Evolutionary conservation across 2,113 vertebrate genomes (phyloP).

Genomic region (Aspiorhynchus laticeps): DNA sequence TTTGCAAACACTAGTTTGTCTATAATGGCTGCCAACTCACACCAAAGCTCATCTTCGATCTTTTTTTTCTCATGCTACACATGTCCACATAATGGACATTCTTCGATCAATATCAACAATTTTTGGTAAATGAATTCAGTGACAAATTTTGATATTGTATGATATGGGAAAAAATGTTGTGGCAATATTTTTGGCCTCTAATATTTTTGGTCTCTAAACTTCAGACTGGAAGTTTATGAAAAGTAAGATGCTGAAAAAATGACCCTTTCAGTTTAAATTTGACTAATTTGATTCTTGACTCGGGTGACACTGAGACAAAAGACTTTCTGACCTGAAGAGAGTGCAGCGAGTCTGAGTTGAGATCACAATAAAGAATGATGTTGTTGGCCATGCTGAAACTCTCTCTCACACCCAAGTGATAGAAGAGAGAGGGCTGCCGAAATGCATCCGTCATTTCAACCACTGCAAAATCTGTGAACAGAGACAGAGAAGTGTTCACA

Average conservation of each 20-base stretch:
- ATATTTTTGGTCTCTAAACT: neutral
- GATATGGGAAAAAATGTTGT: neutral
- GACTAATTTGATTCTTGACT: neutral
- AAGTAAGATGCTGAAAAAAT: neutral
- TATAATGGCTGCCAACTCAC: neutral
- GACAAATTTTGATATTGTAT: neutral
- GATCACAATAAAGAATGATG: constrained; percentile 97
- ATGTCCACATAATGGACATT: neutral
- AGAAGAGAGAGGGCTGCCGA: constrained; percentile 96
- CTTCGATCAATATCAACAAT: neutral
- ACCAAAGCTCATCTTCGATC: neutral
- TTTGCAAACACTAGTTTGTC: neutral
- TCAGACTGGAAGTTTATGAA: neutral
- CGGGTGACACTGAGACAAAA: neutral
- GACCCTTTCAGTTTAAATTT: neutral
- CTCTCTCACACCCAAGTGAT: constrained; percentile 95
- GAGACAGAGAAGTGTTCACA: neutral
- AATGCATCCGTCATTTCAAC: constrained; percentile 98
- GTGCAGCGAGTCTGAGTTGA: constrained; percentile 89
- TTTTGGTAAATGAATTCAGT: neutral
- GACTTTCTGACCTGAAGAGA: constrained; percentile 85
- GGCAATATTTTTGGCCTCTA: too few relatives aligned
- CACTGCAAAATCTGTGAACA: constrained; percentile 88
- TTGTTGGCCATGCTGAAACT: constrained; percentile 99
- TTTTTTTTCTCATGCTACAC: neutral